phyloP scores from a whole-genome alignment of 2,888 invertebrate genomes.

The Athripsodes cinereus region DNA sequence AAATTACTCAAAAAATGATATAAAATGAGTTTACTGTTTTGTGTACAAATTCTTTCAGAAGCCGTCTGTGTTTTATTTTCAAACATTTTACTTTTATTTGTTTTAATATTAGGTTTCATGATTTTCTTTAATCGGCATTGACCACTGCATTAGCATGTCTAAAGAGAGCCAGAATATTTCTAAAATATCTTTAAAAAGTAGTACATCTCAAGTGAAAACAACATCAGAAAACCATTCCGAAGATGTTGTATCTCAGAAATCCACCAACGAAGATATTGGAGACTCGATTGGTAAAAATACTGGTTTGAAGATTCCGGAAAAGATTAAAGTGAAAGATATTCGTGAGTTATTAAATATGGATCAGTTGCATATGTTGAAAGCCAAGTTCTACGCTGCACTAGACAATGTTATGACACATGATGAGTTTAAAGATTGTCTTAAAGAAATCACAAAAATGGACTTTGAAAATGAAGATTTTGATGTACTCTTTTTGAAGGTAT shows the following conservation, averaged over 20 bases:
- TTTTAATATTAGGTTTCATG: background rate
- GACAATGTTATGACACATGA: constrained; percentile 39
- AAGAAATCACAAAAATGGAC: constrained; percentile 42
- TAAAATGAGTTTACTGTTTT: background rate
- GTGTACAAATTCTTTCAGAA: background rate
- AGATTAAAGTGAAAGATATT: constrained; percentile 34
- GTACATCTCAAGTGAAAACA: background rate
- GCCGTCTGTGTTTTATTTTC: background rate
- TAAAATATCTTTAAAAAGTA: background rate
- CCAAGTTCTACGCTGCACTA: constrained; percentile 42
- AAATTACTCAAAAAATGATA: background rate
- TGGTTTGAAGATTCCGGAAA: background rate
- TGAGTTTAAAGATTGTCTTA: constrained; percentile 41
- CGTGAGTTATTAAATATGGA: constrained; percentile 42
- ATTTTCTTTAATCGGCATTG: background rate
- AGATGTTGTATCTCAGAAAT: background rate
- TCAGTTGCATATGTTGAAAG: constrained; percentile 44
- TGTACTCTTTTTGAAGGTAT: constrained; percentile 56
- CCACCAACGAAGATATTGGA: constrained; percentile 1
- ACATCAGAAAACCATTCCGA: background rate
- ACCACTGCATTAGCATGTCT: background rate
- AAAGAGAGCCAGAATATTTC: background rate
- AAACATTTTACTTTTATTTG: background rate
- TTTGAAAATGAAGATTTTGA: constrained; percentile 55
- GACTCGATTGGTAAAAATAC: background rate